Base-by-base conservation (phyloP, 2,797 vertebrate genomes). In the Sebastes steindachneri region DNA sequence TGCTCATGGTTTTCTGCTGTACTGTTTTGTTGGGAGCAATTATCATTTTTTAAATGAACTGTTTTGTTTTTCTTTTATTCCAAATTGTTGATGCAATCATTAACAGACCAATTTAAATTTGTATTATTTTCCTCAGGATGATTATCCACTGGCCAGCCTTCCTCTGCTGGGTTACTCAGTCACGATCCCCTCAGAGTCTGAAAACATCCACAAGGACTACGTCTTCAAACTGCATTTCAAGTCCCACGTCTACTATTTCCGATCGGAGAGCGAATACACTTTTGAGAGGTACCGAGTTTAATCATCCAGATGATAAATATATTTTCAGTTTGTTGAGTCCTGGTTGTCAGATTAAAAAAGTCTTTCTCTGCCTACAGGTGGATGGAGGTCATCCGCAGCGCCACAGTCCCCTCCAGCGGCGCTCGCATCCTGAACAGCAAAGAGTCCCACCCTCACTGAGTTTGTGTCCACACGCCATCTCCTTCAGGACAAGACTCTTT, bases 161-260 rank as follows among this genome's bases (percentile, higher is more conserved):
- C 98, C 99, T 41, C 91, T 99, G 89, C 85, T 99, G 81, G 98
- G 99, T 12, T 99, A 99, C 91, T 98, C 98, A 0, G 97, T 99
- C 85, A 99, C 98, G 73, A 92, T 99, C 79, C 98, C 98, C 82
- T 95, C 96, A 0, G 98, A 98, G 88, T 95, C 97, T 0, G 99
- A 99, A 91, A 99, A 98, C 94, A 98, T 99, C 93, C 97, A 99
- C 93, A 99, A 99, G 92, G 99, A 99, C 94, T 97, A 97, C 1
- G 99, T 99, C 83, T 99, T 99, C 95, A 99, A 99, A 88, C 96
- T 99, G 65, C 98, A 99, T 85, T 99, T 99, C 96, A 99, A 99
- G 92, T 99, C 99, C 85, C 99, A 99, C 0, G 95, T 99, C 84
- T 99, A 99, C 93, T 99, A 97, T 90, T 99, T 99, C 96, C 95